phyloP scores from a whole-genome alignment of 2,113 vertebrate genomes.

The Syrmaticus mikado region DNA sequence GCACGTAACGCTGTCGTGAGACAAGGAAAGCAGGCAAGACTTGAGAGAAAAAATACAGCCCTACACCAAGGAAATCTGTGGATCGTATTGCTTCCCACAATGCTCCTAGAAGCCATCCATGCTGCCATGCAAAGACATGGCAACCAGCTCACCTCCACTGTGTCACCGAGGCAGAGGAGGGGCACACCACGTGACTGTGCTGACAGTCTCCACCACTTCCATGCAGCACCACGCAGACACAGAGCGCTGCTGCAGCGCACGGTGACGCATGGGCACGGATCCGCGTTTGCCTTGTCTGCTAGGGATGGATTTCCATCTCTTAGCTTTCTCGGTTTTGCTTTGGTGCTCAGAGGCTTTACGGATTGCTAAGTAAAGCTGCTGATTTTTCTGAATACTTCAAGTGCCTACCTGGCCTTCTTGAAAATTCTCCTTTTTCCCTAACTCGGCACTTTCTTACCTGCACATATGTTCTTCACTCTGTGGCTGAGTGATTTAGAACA shows the following conservation, averaged over 20 bases:
- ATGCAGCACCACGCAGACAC: accelerated
- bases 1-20: accelerated
- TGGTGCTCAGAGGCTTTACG: neutral
- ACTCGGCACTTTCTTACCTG: conserved; percentile 38
- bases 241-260: accelerated
- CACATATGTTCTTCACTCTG: neutral
- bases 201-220: accelerated
- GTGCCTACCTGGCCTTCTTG: conserved; percentile 39
- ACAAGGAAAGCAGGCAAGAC: neutral
- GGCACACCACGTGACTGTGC: accelerated
- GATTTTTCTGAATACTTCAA: conserved; percentile 42
- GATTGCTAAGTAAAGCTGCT: conserved; percentile 55
- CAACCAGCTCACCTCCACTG: accelerated
- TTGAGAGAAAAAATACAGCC: neutral
- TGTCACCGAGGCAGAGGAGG: accelerated
- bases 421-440: neutral
- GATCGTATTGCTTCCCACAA: neutral
- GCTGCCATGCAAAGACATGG: accelerated
- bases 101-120: accelerated
- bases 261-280: accelerated
- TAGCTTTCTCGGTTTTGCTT: neutral
- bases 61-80: accelerated
- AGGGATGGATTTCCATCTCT: neutral
- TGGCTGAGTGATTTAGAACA: conserved; percentile 2
- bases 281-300: neutral